phyloP scores from a whole-genome alignment of 2,888 invertebrate genomes.

The Spialia ferax region DNA sequence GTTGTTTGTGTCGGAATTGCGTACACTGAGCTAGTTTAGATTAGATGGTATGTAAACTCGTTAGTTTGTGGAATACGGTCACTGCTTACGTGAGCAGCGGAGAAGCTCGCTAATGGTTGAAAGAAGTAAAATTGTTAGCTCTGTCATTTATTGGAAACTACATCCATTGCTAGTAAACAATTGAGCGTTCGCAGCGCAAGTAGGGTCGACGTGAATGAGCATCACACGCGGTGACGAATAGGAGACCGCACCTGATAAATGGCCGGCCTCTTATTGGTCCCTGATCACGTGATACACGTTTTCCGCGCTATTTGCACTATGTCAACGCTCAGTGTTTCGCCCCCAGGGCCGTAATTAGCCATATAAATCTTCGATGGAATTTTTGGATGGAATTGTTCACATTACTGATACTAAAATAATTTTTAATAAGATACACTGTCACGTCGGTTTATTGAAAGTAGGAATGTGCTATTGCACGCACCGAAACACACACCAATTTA shows the following conservation, averaged over 20 bases:
- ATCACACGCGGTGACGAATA: constrained; percentile 44
- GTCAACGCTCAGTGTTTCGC: constrained; percentile 31
- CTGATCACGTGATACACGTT: constrained; percentile 43
- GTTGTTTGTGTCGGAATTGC: constrained; percentile 70
- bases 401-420: constrained; percentile 60
- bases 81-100: constrained; percentile 49
- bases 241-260: constrained; percentile 44
- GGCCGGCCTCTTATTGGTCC: constrained; percentile 46
- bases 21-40: constrained; percentile 73
- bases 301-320: constrained; percentile 34
- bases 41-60: constrained; percentile 64
- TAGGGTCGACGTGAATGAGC: constrained; percentile 47
- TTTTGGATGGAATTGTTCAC: constrained; percentile 77
- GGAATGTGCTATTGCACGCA: constrained; percentile 85
- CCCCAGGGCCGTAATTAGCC: constrained; percentile 33
- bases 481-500: constrained; percentile 82
- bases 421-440: constrained; percentile 67
- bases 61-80: constrained; percentile 58
- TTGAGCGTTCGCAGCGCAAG: constrained; percentile 47
- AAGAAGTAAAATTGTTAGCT: constrained; percentile 57
- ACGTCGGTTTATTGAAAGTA: constrained; percentile 70
- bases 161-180: constrained; percentile 46
- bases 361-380: constrained; percentile 68
- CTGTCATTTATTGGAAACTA: constrained; percentile 47
- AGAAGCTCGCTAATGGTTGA: constrained; percentile 82